A percentile compares a stretch with the other conserved stretches of the same genome.
Evolutionary conservation across 2,797 vertebrate genomes (phyloP).

Genomic region (Jordanella pulchra): DNA sequence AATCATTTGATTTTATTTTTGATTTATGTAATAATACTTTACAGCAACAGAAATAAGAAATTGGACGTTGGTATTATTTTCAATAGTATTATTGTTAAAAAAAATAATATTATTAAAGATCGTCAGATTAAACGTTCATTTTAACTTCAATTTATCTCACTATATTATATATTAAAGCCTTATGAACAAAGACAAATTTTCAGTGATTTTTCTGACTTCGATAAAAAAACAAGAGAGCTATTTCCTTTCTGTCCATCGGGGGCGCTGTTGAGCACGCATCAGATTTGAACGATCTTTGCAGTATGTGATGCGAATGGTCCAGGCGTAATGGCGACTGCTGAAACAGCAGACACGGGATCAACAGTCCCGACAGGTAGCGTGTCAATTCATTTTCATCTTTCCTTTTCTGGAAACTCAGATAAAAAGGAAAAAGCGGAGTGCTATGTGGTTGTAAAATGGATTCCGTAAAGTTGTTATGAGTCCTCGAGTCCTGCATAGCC

Average conservation of each 20-base stretch:
- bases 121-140: not conserved
- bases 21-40: not conserved
- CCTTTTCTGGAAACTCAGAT: not conserved
- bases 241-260: slow-evolving; percentile 14
- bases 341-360: slow-evolving; percentile 78
- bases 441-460: not conserved
- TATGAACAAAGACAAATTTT: not conserved
- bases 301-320: slow-evolving; percentile 56
- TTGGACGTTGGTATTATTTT: not conserved
- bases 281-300: slow-evolving; percentile 32
- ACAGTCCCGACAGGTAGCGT: slow-evolving; percentile 79
- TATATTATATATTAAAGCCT: not conserved
- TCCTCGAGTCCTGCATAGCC: slow-evolving; percentile 41
- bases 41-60: not conserved
- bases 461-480: not conserved
- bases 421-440: rapidly evolving
- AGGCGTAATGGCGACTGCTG: slow-evolving; percentile 85
- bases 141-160: not conserved
- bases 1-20: not conserved
- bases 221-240: not conserved
- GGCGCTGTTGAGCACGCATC: slow-evolving; percentile 49
- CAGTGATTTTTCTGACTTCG: not conserved
- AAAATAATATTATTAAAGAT: not conserved
- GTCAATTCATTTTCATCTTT: not conserved
- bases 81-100: not conserved